These are phyloP conservation scores for Erpobdella octoculata DNA, from an alignment of 2,888 invertebrate species.

Conservation along the genomic window DNA sequence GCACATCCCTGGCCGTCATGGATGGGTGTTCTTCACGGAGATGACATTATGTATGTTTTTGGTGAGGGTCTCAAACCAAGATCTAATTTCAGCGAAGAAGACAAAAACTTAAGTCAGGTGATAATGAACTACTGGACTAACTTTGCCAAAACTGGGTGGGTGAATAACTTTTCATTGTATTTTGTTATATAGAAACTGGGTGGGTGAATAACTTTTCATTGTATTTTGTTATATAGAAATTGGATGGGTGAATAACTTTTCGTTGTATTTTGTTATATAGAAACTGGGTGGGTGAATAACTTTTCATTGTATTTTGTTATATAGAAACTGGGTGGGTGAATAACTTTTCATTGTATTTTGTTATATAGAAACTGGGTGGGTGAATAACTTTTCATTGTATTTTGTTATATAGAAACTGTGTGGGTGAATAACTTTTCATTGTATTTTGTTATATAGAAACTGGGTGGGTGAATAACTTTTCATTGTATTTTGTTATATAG, in stretches of 20 bases:
- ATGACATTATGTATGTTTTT: constrained; percentile 81
- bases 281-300: no score
- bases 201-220: not conserved
- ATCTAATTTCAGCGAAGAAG: constrained; percentile 72
- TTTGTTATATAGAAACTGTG: no score
- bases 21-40: constrained; percentile 93
- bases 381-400: no score
- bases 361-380: no score
- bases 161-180: no score
- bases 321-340: not conserved
- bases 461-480: not conserved
- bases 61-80: constrained; percentile 79
- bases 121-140: constrained; percentile 71
- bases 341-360: not conserved
- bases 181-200: not conserved
- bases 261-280: no score
- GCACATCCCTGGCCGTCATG: constrained; percentile 84
- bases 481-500: no score
- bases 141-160: constrained; percentile 43
- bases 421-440: not conserved
- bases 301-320: not conserved
- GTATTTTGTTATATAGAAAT: no score
- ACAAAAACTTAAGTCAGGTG: constrained; percentile 72
- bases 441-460: not conserved
- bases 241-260: no score